These are phyloP conservation scores for Mayetiola destructor DNA, from an alignment of 2,888 invertebrate genomes.

Conservation along the genomic window DNA sequence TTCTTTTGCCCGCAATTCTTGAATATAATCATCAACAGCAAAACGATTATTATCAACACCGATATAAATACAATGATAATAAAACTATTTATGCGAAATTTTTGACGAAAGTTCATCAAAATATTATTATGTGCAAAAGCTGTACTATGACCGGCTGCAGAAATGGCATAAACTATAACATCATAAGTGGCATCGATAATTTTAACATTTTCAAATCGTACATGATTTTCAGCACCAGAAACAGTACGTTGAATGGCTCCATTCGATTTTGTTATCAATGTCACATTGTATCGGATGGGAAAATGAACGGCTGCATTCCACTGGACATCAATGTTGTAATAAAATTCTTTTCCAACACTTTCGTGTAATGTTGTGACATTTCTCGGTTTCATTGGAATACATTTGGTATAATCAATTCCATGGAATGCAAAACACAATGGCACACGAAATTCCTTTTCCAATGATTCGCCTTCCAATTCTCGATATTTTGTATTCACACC, in stretches of 20 bases:
- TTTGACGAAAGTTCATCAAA: no score
- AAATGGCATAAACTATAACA: conserved; percentile 26
- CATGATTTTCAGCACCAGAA: no score
- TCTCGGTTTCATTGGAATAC: conserved; percentile 32
- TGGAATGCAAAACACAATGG: conserved; percentile 17
- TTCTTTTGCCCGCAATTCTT: no score
- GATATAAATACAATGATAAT: no score
- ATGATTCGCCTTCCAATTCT: conserved; percentile 11
- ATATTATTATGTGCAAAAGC: no score
- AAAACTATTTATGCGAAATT: no score
- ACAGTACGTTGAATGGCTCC: neutral
- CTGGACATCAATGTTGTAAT: conserved; percentile 34
- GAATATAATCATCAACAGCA: no score
- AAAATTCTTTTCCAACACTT: conserved; percentile 26
- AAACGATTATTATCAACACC: no score
- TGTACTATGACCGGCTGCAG: conserved; percentile 28
- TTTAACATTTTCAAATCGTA: conserved; percentile 22
- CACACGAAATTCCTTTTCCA: neutral
- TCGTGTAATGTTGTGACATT: conserved; percentile 26
- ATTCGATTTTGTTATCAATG: conserved; percentile 22
- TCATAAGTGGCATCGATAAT: conserved; percentile 26
- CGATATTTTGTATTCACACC: conserved; percentile 34
- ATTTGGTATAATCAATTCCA: no score
- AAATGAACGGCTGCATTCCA: conserved; percentile 36
- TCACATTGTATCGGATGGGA: conserved; percentile 37